phyloP scores from a whole-genome alignment of 2,797 vertebrate genomes.

The Acipenser transmontanus region DNA sequence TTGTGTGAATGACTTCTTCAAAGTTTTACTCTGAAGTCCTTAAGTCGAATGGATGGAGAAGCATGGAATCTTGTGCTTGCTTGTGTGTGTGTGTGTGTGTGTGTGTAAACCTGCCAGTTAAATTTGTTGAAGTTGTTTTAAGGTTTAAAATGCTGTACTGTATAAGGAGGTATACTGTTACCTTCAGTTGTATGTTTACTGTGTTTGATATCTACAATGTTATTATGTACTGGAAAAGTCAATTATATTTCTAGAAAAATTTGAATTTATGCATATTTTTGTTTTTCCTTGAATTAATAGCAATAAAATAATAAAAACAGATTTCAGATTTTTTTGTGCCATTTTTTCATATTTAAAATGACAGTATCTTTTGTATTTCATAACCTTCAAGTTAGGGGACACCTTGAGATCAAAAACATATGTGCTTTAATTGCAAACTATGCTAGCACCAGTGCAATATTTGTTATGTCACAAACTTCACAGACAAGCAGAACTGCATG shows the following conservation, averaged over 20 bases:
- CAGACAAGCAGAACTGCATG: too few relatives aligned
- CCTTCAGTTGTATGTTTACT: slow-evolving; percentile 37
- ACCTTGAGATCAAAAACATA: too few relatives aligned
- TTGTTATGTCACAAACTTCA: too few relatives aligned
- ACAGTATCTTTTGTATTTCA: too few relatives aligned
- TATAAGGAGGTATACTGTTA: slow-evolving; percentile 26
- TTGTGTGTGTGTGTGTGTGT: slow-evolving; percentile 7
- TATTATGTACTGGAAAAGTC: slow-evolving; percentile 31
- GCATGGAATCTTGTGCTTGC: background rate
- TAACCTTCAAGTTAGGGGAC: too few relatives aligned
- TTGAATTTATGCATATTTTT: slow-evolving; percentile 40
- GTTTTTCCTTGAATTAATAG: slow-evolving; percentile 33
- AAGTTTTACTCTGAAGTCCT: background rate
- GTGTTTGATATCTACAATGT: slow-evolving; percentile 38
- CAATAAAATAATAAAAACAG: slow-evolving; percentile 35
- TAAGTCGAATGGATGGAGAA: background rate
- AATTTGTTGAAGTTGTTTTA: slow-evolving; percentile 27
- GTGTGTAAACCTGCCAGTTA: slow-evolving; percentile 26
- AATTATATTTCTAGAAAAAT: slow-evolving; percentile 36
- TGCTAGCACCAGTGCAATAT: too few relatives aligned
- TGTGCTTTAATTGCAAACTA: too few relatives aligned
- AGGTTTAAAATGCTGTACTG: slow-evolving; percentile 38
- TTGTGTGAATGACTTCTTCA: background rate
- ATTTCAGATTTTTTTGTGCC: too few relatives aligned
- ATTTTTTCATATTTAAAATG: too few relatives aligned